Conservation (phyloP, 2,888 invertebrate genomes). For the Heteromurus nitidus region DNA sequence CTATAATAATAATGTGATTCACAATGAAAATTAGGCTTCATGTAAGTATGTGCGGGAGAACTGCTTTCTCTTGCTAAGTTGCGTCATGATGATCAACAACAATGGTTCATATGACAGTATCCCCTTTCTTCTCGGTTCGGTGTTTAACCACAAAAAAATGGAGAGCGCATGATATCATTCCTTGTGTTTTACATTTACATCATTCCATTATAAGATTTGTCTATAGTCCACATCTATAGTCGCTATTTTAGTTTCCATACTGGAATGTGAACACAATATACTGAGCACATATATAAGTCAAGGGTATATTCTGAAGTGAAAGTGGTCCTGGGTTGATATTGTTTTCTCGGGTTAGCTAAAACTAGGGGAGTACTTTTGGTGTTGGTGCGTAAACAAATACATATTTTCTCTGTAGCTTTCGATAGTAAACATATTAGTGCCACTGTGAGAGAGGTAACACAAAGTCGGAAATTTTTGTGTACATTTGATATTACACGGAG, state of each 20-base stretch:
- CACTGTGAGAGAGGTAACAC: slow-evolving; percentile 7
- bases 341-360: no score
- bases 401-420: slow-evolving; percentile 33
- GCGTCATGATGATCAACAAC: slow-evolving; percentile 7
- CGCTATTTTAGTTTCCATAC: no score
- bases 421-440: slow-evolving; percentile 19
- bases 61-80: background rate
- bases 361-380: slow-evolving; percentile 27
- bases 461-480: slow-evolving; percentile 15
- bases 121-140: background rate
- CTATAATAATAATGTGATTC: slow-evolving; percentile 8
- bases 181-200: no score
- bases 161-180: no score
- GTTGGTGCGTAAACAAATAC: slow-evolving; percentile 57
- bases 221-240: no score
- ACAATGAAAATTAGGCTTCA: slow-evolving; percentile 23
- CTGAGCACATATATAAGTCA: no score
- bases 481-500: slow-evolving; percentile 25
- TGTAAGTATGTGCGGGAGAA: background rate
- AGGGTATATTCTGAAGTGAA: no score
- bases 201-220: no score
- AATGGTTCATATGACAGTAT: background rate
- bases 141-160: background rate
- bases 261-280: no score
- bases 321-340: no score